Evolutionary conservation across 1,140 invertebrate species (phyloP).

Genomic region (Muscidifurax raptorellus): DNA sequence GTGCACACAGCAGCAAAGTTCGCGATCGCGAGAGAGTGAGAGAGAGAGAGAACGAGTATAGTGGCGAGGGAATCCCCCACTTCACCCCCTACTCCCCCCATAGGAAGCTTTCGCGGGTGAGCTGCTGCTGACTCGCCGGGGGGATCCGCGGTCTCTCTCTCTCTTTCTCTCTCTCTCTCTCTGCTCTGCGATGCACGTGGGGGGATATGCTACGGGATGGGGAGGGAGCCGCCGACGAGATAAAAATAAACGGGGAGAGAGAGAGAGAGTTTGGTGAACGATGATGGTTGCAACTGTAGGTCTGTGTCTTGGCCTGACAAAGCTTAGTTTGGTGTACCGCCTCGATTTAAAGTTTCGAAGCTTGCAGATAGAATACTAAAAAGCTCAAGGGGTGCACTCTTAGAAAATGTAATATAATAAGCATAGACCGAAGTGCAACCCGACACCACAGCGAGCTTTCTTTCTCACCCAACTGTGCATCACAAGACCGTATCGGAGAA

Average conservation of each 20-base stretch:
- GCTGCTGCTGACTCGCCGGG: too few species aligned
- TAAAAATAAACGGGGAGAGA: neutral
- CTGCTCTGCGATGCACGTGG: neutral
- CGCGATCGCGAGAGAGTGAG: neutral
- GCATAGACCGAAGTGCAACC: too few species aligned
- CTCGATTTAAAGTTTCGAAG: neutral
- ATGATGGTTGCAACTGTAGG: neutral
- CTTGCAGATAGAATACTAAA: too few species aligned
- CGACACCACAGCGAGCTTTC: neutral
- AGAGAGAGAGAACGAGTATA: neutral
- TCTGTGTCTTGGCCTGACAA: neutral
- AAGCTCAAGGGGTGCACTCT: too few species aligned
- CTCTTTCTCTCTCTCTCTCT: neutral
- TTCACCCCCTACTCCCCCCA: conserved; percentile 64
- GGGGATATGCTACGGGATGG: neutral
- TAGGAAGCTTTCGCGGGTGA: neutral
- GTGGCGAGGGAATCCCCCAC: conserved; percentile 61
- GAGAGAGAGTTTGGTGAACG: neutral
- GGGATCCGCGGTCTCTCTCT: neutral
- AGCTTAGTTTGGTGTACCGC: neutral
- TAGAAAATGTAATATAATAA: too few species aligned
- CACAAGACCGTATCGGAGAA: neutral
- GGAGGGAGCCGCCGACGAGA: conserved; percentile 10
- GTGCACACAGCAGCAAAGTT: neutral
- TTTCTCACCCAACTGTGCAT: neutral